Evolutionary conservation across 2,797 vertebrate species (phyloP).

Genomic region (Pitangus sulphuratus): DNA sequence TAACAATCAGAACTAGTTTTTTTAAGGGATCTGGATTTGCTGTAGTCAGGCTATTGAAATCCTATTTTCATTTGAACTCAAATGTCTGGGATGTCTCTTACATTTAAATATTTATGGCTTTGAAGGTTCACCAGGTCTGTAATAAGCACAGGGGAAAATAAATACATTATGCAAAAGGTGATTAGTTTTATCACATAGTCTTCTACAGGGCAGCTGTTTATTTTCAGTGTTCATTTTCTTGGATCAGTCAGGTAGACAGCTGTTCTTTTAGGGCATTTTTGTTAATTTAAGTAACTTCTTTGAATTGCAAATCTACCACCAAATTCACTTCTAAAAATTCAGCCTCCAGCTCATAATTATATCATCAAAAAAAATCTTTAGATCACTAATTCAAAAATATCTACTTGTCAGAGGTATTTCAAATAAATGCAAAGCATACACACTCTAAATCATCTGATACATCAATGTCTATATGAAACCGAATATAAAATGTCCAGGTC

Average conservation of each 20-base stretch:
- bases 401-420: slow-evolving; percentile 51
- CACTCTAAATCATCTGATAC: slow-evolving; percentile 33
- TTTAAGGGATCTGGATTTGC: not conserved
- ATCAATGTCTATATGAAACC: slow-evolving; percentile 27
- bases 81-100: slow-evolving; percentile 22
- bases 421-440: slow-evolving; percentile 50
- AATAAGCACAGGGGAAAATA: slow-evolving; percentile 69
- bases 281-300: slow-evolving; percentile 67
- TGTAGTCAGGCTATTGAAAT: slow-evolving; percentile 1
- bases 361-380: slow-evolving; percentile 63
- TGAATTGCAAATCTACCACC: slow-evolving; percentile 67
- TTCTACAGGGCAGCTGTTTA: slow-evolving; percentile 66
- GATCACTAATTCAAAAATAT: slow-evolving; percentile 62
- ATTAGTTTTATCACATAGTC: slow-evolving; percentile 66
- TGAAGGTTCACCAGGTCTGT: slow-evolving; percentile 60
- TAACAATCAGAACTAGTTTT: not conserved
- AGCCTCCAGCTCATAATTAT: slow-evolving; percentile 65
- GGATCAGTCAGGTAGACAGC: slow-evolving; percentile 65
- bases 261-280: slow-evolving; percentile 67
- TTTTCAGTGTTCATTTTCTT: slow-evolving; percentile 71
- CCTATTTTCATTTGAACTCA: not conserved
- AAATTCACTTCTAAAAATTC: slow-evolving; percentile 60
- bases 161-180: slow-evolving; percentile 64
- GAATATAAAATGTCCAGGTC: slow-evolving; percentile 17
- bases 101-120: slow-evolving; percentile 66